Evolutionary conservation across 2,888 invertebrate genomes (phyloP).

Genomic region (Ferdinandea cuprea): DNA sequence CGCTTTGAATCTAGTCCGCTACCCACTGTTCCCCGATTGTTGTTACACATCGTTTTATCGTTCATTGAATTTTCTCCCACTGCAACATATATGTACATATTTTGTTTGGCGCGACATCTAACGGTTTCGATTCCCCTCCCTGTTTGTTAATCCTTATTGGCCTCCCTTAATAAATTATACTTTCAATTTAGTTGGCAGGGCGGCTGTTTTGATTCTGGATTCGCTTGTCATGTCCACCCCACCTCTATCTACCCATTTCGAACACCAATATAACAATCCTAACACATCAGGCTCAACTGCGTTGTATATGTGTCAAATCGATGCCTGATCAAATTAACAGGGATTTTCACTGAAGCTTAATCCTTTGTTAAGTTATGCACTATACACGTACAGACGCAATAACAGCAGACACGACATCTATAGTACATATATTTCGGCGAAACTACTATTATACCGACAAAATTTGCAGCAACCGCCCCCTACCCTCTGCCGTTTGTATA

Average conservation of each 20-base stretch:
- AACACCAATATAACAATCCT: neutral
- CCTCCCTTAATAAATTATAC: conserved; percentile 68
- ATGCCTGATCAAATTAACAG: conserved; percentile 72
- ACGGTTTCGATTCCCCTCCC: conserved; percentile 21
- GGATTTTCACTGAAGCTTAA: conserved; percentile 71
- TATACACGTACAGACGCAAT: conserved; percentile 1
- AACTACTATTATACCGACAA: neutral
- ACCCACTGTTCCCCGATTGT: neutral
- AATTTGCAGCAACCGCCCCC: neutral
- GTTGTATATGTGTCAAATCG: conserved; percentile 70
- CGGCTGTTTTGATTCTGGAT: conserved; percentile 1
- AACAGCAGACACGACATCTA: neutral
- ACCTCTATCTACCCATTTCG: neutral
- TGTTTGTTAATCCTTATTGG: conserved; percentile 62
- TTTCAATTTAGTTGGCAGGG: conserved; percentile 58
- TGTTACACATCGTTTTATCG: neutral
- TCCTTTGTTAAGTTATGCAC: conserved; percentile 68
- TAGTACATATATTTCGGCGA: neutral
- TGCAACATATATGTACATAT: no score
- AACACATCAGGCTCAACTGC: conserved; percentile 7
- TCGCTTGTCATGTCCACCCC: neutral
- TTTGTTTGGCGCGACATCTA: conserved; percentile 38
- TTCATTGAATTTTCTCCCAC: neutral
- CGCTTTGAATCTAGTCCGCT: no score
- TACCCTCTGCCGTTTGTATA: conserved; percentile 20